Conservation (phyloP, 1,140 invertebrate genomes). For the Tachypleus tridentatus region DNA sequence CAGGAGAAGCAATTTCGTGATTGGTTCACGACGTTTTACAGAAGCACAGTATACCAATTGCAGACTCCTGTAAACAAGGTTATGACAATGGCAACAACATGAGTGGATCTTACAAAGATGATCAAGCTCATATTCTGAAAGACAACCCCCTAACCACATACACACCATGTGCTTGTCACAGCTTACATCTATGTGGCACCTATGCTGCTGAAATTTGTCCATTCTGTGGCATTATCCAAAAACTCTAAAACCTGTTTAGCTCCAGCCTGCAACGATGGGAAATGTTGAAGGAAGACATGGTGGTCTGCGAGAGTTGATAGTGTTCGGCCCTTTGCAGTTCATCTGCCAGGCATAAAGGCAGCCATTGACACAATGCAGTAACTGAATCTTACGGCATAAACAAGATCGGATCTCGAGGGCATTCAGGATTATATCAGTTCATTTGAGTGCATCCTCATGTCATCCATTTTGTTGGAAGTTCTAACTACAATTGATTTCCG, state of each 20-base stretch:
- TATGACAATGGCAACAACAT: slow-evolving; percentile 34
- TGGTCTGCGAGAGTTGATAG: slow-evolving; percentile 6
- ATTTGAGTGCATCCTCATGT: neutral
- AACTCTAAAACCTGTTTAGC: slow-evolving; percentile 13
- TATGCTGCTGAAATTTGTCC: slow-evolving; percentile 16
- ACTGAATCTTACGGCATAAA: neutral
- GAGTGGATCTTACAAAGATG: slow-evolving; percentile 26
- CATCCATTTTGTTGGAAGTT: neutral
- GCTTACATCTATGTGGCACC: slow-evolving; percentile 25
- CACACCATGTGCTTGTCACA: slow-evolving; percentile 29
- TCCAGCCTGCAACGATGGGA: slow-evolving; percentile 11
- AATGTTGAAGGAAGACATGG: slow-evolving; percentile 2
- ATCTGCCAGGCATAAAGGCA: neutral
- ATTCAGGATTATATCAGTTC: neutral
- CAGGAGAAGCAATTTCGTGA: neutral
- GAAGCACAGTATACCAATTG: neutral
- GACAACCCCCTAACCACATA: slow-evolving; percentile 24
- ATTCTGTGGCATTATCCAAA: slow-evolving; percentile 16
- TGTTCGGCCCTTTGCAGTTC: neutral
- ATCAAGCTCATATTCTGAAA: slow-evolving; percentile 30
- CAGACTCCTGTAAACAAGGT: slow-evolving; percentile 26
- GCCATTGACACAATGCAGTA: neutral
- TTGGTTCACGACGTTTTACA: neutral
- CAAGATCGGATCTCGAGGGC: neutral
- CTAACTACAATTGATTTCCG: neutral